Percentiles rank a stretch among this genome's conserved stretches.
Conservation (phyloP, 2,888 invertebrate genomes). For the Agrilus biguttatus region DNA sequence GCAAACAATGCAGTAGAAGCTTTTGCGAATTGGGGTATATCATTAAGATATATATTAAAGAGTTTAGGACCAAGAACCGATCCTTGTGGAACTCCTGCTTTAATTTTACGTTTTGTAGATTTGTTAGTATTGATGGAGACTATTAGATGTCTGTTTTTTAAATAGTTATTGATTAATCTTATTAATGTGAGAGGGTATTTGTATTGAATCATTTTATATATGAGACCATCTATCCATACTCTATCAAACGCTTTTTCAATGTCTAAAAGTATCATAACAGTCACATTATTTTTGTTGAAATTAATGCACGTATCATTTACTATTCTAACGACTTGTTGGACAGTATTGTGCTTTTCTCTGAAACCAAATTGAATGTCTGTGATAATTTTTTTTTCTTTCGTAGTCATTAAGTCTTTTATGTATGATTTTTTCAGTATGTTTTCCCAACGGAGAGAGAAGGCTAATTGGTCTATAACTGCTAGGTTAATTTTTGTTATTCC, state of each 20-base stretch:
- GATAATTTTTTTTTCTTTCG: slow-evolving; percentile 3
- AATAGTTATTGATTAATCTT: slow-evolving; percentile 12
- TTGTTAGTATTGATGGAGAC: slow-evolving; percentile 11
- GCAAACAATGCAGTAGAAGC: not conserved
- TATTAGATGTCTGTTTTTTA: slow-evolving; percentile 8
- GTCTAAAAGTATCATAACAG: slow-evolving; percentile 18
- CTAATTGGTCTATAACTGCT: slow-evolving; percentile 11
- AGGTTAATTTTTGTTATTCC: slow-evolving; percentile 5
- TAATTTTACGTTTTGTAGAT: not conserved
- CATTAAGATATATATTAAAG: not conserved
- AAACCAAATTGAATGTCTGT: slow-evolving; percentile 18
- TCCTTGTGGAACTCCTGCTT: slow-evolving; percentile 12
- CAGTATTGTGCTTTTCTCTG: slow-evolving; percentile 14
- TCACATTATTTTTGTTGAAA: slow-evolving; percentile 14
- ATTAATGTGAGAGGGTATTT: slow-evolving; percentile 12
- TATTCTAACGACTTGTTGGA: slow-evolving; percentile 17
- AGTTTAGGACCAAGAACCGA: slow-evolving; percentile 3
- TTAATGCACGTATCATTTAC: slow-evolving; percentile 12
- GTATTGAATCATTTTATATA: slow-evolving; percentile 16
- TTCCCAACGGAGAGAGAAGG: slow-evolving; percentile 7
- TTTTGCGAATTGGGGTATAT: not conserved
- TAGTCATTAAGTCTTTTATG: slow-evolving; percentile 1
- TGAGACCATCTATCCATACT: slow-evolving; percentile 18
- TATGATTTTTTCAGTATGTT: slow-evolving; percentile 10
- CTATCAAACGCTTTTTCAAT: slow-evolving; percentile 23